Evolutionary conservation across 2,888 invertebrate species (phyloP), one percentile per base, ranked within the genome.

Genomic region (Diadegma fenestrale): DNA sequence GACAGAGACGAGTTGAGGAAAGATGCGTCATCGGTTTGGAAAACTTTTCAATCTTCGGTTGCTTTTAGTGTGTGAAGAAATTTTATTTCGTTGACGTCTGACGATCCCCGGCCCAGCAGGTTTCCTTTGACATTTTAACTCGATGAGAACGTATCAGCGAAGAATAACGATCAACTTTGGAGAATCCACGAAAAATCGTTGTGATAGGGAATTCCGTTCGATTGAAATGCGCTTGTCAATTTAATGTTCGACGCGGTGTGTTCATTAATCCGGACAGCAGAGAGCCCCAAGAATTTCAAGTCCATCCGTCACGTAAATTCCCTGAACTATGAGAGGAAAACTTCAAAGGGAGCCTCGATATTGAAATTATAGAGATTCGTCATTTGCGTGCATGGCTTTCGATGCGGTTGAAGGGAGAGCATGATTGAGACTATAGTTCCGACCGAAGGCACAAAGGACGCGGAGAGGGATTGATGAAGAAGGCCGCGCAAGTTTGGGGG

Each of bases 271-370:
- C 6, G 58, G 14, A 58, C 58, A 14, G 58, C 58, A 14, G 58
- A 5, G 14, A 37, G 7, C 37, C 17, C 17, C 17, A 45, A 45
- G 26, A 43, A 68, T 26, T 26, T 17, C 17, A 58, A 58, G 17
- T 43, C 30, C 10, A 22, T 26, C 45, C 26, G 12, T 41, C 30
- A 8, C 68, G 30, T 69, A 63, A 26, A 54, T 72, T 72, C 73
- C 61, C 86, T 85, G 84, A 89, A 33, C 89, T 89, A 90, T 89
- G 88, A 90, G 87, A 87, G 88, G 86, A 87, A 54, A 63, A 82
- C 91, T 90, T 91, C 90, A 91, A 91, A 91, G 92, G 86, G 89
- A 90, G 88, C 88, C 79, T 71, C 89, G 90, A 91, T 92, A 92
- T 92, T 90, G 91, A 91, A 91, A 91, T 91, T 91, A 91, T 33